Evolutionary conservation across 1,140 invertebrate genomes (phyloP), one percentile per base, ranked within the genome.

Genomic region (Myzus persicae): DNA sequence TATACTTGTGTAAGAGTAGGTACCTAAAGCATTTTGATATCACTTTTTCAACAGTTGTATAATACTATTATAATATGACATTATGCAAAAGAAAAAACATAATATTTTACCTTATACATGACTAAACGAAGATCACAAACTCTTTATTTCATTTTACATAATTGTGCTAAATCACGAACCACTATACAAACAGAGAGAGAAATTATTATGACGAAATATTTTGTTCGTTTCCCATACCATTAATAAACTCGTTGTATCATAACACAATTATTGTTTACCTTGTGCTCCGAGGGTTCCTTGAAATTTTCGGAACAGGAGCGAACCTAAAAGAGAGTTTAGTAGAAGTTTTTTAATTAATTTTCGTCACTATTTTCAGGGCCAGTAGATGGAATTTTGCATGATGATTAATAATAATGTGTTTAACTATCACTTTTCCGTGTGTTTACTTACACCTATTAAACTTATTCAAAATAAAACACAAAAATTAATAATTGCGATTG

Each of bases 341-440:
- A n/a, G n/a, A 76, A 76, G 59, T n/a, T 76, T n/a, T 18, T 76
- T n/a, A 76, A 76, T 76, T 76, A 76, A 76, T 76, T 76, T 76
- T 76, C 59, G 31, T 76, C 59, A 20, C 31, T 5, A 5, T 76
- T 76, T 67, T 76, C 59, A n/a, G 31, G 31, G 18, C 59, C n/a
- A n/a, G n/a, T 76, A 76, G 11, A 76, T 5, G 31, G 24, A n/a
- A n/a, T 18, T 76, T n/a, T 1, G 14, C 59, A 67, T 76, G n/a
- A 76, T 76, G 36, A 76, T 76, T n/a, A 76, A 76, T 76, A 76
- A 76, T n/a, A 76, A 76, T 76, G 14, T 76, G 14, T n/a, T 76
- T 76, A 76, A 76, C 59, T 76, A 76, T 18, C 5, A 4, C 4
- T 76, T 76, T 51, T 76, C 14, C 59, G 8, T n/a, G 20, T 76